Evolutionary conservation across 35 echinoderm and acorn worm genomes (phyloP), one percentile per base, ranked within the genome.

Genomic region (Ophioderma brevispina): DNA sequence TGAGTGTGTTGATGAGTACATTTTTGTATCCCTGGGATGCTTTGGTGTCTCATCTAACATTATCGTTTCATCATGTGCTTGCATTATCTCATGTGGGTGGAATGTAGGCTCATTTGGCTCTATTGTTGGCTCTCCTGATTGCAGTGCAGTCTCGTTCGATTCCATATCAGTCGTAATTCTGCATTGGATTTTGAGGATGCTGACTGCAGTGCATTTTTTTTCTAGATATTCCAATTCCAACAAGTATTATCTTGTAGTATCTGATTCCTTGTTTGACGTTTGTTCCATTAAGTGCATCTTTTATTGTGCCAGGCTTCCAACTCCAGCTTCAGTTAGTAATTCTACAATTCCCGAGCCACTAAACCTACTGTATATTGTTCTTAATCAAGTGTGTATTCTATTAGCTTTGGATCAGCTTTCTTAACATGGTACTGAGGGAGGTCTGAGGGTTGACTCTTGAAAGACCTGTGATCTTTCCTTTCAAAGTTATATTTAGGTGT

Each of bases 291-390:
- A 77, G 25, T 77, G 76, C 76, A 31, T 10, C 76, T 35, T 31
- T 77, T 10, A 77, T 77, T 77, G 76, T 31, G 33, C 76, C 76
- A 8, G 11, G 11, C 10, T 8, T 77, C 76, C 76, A 77, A 77
- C 33, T 8, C 76, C 76, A 13, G 76, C 76, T 77, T 77, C 76
- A 13, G 76, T 13, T 13, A 77, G 28, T 11, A 77, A 35, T 11
- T 77, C 76, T 30, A 35, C 76, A 77, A 77, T n/a, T 10, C 76
- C 76, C 13, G 25, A 77, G 25, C 76, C 76, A 77, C 28, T 77
- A 35, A 77, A 77, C 33, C 76, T 77, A 30, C 25, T 77, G 76
- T 77, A 77, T 6, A 77, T 77, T 8, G 76, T 77, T 77, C 76
- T 77, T 28, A 77, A 13, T 35, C 33, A n/a, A 13, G 10, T 30